These are phyloP conservation scores for Orthonychiurus folsomi DNA, from an alignment of 2,888 invertebrate genomes.

Conservation along the genomic window DNA sequence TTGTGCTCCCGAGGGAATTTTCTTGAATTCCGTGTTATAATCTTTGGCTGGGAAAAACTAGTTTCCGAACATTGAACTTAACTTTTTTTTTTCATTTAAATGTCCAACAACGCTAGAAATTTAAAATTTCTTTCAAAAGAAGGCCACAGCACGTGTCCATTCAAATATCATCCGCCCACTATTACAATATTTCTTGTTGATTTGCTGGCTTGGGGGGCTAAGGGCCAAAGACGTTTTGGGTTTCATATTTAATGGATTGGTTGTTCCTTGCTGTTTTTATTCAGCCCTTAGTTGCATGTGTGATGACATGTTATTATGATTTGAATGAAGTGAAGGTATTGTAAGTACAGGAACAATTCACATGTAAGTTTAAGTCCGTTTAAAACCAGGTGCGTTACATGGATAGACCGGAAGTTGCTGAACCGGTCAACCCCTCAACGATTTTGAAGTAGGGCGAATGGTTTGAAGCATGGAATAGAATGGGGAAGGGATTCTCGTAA, in stretches of 20 bases:
- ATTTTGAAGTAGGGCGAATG: slow-evolving; percentile 32
- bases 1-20: neutral
- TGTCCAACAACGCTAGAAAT: too few relatives aligned
- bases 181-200: neutral
- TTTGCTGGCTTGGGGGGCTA: too few relatives aligned
- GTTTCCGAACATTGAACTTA: neutral
- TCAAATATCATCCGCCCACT: neutral
- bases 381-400: slow-evolving; percentile 35
- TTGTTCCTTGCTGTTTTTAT: too few relatives aligned
- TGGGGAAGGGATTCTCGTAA: too few relatives aligned
- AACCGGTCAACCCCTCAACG: slow-evolving; percentile 40
- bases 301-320: slow-evolving; percentile 7
- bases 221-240: neutral
- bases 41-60: too few relatives aligned
- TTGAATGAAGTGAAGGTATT: neutral
- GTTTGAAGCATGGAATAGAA: too few relatives aligned
- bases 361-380: neutral
- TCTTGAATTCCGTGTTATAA: too few relatives aligned
- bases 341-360: neutral
- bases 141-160: neutral
- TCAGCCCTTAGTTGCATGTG: neutral
- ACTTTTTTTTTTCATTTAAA: too few relatives aligned
- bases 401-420: slow-evolving; percentile 37
- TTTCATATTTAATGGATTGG: neutral
- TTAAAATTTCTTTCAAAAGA: too few relatives aligned